Evolutionary conservation across 1,140 invertebrate species (phyloP).

Genomic region (Drosophila yakuba): DNA sequence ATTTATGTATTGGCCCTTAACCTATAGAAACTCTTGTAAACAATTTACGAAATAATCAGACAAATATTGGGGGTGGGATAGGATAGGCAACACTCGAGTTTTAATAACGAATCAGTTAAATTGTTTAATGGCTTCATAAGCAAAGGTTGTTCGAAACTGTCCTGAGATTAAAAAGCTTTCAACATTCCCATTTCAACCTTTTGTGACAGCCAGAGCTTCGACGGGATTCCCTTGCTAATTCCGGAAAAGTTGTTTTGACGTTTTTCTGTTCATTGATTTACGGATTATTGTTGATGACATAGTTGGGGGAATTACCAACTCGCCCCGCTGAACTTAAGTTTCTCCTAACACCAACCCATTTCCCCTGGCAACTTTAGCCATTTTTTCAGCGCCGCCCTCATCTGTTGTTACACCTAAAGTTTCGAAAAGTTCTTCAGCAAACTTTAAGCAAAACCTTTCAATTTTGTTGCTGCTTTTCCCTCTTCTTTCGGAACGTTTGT

Average conservation of each 20-base stretch:
- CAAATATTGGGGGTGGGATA: too few species aligned
- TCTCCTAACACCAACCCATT: background rate
- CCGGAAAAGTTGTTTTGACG: constrained; percentile 52
- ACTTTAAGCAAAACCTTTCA: constrained; percentile 69
- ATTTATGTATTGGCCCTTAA: background rate
- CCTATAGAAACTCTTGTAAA: background rate
- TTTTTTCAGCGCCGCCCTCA: constrained; percentile 30
- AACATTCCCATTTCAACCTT: background rate
- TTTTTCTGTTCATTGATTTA: constrained; percentile 69
- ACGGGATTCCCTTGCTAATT: constrained; percentile 11
- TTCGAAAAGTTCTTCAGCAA: constrained; percentile 59
- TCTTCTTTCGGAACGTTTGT: constrained; percentile 28
- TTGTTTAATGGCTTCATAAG: too few species aligned
- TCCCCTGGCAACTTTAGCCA: background rate
- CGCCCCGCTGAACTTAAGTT: constrained; percentile 8
- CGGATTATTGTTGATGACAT: constrained; percentile 58
- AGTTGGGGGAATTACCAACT: constrained; percentile 5
- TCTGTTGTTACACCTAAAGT: constrained; percentile 66
- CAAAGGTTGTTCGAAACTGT: too few species aligned
- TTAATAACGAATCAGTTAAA: background rate
- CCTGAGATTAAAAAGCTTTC: background rate
- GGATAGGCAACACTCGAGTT: too few species aligned
- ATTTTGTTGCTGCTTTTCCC: constrained; percentile 20
- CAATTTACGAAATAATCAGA: too few species aligned
- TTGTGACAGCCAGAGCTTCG: constrained; percentile 38